Percentiles rank a stretch among this genome's conserved stretches.
phyloP scores from a whole-genome alignment of 2,113 vertebrate species.

The Uria aalge region DNA sequence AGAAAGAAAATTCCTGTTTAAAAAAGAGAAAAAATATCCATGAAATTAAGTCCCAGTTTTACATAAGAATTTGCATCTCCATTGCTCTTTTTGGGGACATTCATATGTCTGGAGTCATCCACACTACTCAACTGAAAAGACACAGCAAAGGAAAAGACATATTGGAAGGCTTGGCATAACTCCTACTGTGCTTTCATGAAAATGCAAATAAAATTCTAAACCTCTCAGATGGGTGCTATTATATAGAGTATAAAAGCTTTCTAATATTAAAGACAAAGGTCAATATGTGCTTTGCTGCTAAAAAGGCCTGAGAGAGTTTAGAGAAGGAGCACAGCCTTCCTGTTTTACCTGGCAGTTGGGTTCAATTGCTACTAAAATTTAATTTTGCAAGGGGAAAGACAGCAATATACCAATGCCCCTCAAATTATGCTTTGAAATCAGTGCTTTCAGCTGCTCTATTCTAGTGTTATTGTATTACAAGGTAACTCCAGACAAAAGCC shows the following conservation, averaged over 20 bases:
- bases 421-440: background rate
- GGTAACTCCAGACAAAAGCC: background rate
- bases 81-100: background rate
- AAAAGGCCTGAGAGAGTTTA: constrained; percentile 43
- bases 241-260: constrained; percentile 38
- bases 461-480: background rate
- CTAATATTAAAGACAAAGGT: constrained; percentile 39
- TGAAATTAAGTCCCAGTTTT: background rate
- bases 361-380: background rate
- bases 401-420: background rate
- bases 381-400: background rate
- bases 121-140: background rate
- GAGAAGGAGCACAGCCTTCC: constrained; percentile 13
- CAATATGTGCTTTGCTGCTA: constrained; percentile 33
- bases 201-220: constrained; percentile 43
- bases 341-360: background rate
- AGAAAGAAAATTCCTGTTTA: background rate
- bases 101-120: background rate
- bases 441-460: background rate
- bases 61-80: background rate
- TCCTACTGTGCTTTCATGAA: constrained; percentile 54
- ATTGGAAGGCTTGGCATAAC: constrained; percentile 12
- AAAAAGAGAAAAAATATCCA: background rate
- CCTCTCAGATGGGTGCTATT: constrained; percentile 39
- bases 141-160: background rate